A percentile compares a stretch with the other conserved stretches of the same genome.
Conservation (phyloP, 2,797 vertebrate genomes). For the Trichosurus vulpecula region DNA sequence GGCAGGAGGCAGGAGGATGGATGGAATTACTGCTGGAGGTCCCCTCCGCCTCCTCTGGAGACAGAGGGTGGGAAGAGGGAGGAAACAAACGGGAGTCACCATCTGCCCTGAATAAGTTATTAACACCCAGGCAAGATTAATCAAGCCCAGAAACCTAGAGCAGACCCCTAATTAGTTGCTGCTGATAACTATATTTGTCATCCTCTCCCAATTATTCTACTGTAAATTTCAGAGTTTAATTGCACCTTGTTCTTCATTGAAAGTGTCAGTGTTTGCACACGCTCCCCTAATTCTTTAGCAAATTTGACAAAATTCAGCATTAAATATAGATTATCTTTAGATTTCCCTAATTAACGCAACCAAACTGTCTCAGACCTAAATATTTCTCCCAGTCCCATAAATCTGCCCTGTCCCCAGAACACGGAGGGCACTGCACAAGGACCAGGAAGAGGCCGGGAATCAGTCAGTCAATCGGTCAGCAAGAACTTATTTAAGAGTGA, state of each 20-base stretch:
- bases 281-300: conserved; percentile 82
- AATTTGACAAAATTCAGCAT: conserved; percentile 87
- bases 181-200: conserved; percentile 90
- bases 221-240: conserved; percentile 87
- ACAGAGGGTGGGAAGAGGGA: conserved; percentile 29
- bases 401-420: conserved; percentile 71
- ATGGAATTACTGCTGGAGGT: background rate
- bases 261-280: conserved; percentile 83
- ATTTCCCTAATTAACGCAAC: conserved; percentile 88
- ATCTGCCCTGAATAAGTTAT: conserved; percentile 80
- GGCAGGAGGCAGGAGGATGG: conserved; percentile 1
- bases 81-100: conserved; percentile 45
- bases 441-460: background rate
- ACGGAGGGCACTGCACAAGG: conserved; percentile 50
- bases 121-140: conserved; percentile 87
- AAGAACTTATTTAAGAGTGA: background rate
- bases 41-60: conserved; percentile 8
- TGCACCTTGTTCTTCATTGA: conserved; percentile 87
- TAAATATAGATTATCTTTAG: conserved; percentile 88
- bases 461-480: background rate
- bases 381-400: conserved; percentile 80
- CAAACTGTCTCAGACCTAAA: conserved; percentile 82
- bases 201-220: conserved; percentile 87
- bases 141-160: conserved; percentile 85
- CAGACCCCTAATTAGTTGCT: conserved; percentile 86